Base-by-base conservation (phyloP, 2,888 invertebrate genomes). In the Desoria tigrina region DNA sequence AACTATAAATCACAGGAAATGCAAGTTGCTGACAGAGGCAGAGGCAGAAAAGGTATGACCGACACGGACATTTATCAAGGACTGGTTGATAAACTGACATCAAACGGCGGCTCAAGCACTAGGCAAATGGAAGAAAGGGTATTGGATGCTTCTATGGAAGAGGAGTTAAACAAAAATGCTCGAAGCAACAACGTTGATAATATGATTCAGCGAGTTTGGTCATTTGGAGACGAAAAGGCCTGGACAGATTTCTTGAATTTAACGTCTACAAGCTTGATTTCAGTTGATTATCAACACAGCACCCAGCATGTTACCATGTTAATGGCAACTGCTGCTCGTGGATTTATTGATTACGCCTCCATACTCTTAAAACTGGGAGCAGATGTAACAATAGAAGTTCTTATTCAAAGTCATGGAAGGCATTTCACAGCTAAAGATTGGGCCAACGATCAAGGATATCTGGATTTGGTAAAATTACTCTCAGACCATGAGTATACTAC, bases 301-400 rank as follows among this genome's bases (percentile, higher is more conserved):
- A 79, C 79, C 63, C 82, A 81, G 1, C 79, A 80, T 65, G 80
- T 78, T 1, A 82, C 82, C 4, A 78, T 82, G n/a, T 77, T 84
- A 55, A 83, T 83, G 82, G 80, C 82, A 21, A 80, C 81, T 9
- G 78, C 81, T 32, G 81, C 80, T 1, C 75, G 81, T n/a, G 83
- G 83, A 3, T 78, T 79, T 49, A 58, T 78, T 1, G 78, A 78
- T 14, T 73, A 79, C 4, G 80, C 82, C 7, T 81, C 82, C 64
- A 79, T 79, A 66, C 76, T 83, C 26, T 74, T 84, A 7, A 78
- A 77, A 56, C 76, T 81, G 45, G 83, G 83, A 9, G 74, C 75
- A 76, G 81, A 72, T 78, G 78, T 74, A 66, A 77, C 51, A 71
- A 74, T 72, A 21, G 79, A 57, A 73, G 77, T 56, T 11, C 50